Evolutionary conservation across 2,888 invertebrate genomes (phyloP), one percentile per base, ranked within the genome.

Genomic region (Lasioglossum calceatum): DNA sequence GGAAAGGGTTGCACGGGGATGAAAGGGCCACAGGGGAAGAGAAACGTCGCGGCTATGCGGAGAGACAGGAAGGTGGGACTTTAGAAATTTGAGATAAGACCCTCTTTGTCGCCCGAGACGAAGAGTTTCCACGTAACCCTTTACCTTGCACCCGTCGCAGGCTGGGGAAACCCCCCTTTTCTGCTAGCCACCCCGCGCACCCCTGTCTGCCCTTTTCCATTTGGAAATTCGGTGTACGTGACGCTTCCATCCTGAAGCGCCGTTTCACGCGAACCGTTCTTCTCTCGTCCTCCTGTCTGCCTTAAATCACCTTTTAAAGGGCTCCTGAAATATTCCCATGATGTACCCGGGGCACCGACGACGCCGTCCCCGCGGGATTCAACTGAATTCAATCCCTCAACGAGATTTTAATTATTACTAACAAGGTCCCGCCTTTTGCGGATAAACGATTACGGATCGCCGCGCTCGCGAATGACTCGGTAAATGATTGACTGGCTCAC

Each of bases 61-160:
- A 83, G 84, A 87, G 87, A 90, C 87, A 85, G 76, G 84, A 85
- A 85, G 77, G 77, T 82, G 87, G 82, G 87, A 88, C 87, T 87
- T 85, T 85, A 86, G 90, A 91, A 91, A 91, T 91, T 91, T 80
- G 90, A 91, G 91, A 91, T 91, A 91, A 89, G 88, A 91, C 87
- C 86, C 84, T 82, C 84, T 91, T 89, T 86, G 87, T 87, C 89
- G 81, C 47, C 81, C n/a, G 81, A 81, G 87, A 87, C 86, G 84
- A 67, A 84, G 83, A 89, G 87, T 91, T 91, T 91, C 87, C 88
- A 89, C 85, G 85, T 89, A 91, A 91, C 91, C 91, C 91, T 91
- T 90, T 91, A 82, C 85, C 81, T 71, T 72, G 58, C 84, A 83
- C 81, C 89, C 86, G 81, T 84, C 82, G 75, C 75, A 81, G 72